These are phyloP conservation scores for Okamejei kenojei DNA, from an alignment of 2,797 vertebrate genomes.

Conservation along the genomic window DNA sequence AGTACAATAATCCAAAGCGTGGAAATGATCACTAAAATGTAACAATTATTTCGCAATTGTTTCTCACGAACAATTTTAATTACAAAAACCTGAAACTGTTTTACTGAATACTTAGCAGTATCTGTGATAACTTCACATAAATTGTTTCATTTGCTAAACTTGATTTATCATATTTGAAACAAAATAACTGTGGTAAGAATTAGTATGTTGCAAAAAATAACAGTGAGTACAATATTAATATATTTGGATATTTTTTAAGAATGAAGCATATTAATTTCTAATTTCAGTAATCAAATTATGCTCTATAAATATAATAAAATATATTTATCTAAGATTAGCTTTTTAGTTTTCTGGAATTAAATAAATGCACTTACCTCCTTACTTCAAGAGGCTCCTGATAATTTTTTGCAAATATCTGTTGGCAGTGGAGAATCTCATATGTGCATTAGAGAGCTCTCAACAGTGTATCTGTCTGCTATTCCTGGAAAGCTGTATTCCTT, in stretches of 20 bases:
- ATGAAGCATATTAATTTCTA: not conserved
- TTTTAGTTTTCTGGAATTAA: not conserved
- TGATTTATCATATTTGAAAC: not conserved
- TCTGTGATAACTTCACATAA: not conserved
- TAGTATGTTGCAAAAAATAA: slow-evolving; percentile 5
- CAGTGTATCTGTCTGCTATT: not conserved
- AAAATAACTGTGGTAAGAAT: slow-evolving; percentile 7
- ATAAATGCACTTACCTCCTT: not conserved
- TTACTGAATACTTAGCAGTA: not conserved
- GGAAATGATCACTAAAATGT: not conserved
- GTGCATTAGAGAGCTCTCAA: not conserved
- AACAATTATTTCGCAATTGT: not conserved
- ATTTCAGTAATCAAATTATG: not conserved
- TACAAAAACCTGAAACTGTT: not conserved
- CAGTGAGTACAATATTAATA: not conserved
- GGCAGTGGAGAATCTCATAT: not conserved
- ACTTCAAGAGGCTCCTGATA: not conserved
- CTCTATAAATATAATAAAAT: not conserved
- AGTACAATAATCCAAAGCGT: not conserved
- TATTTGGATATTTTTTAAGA: not conserved
- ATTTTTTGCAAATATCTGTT: slow-evolving; percentile 1
- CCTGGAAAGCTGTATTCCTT: no score
- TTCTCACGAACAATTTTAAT: not conserved
- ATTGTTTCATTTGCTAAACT: not conserved
- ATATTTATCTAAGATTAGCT: not conserved